Evolutionary conservation across 2,113 vertebrate genomes (phyloP), one percentile per base, ranked within the genome.

Genomic region (Paratilapia polleni): DNA sequence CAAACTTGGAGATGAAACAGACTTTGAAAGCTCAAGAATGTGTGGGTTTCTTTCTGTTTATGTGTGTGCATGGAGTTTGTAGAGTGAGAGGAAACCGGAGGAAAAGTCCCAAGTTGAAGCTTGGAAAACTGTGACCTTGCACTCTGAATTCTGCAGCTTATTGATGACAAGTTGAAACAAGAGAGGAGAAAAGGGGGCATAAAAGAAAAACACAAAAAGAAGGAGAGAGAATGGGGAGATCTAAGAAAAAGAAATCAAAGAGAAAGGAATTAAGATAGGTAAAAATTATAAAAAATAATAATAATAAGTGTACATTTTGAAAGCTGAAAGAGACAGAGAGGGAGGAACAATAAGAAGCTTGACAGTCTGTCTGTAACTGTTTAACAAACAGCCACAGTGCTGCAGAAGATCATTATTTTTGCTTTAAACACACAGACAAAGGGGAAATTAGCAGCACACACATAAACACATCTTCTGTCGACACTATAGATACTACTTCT

Each of bases 71-170:
- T 73, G 9, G 34, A 57, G 63, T 43, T 68, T 6, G 9, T 8
- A 19, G 63, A 80, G n/a, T 2, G 38, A 90, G 62, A 84, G 90
- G 87, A 89, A 91, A 78, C n/a, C 2, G 26, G 64, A 81, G 85
- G 68, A 83, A 80, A 86, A 81, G 87, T 88, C 88, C 88, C 85
- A 79, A 87, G 63, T 85, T 61, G 80, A 89, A 77, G 77, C 82
- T 80, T 78, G 92, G 93, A 95, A 95, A 94, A 93, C 77, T 3
- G 64, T 93, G 93, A 94, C 92, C 91, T 88, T 88, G 88, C 80
- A 88, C 93, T 90, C 49, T 76, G 82, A 90, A 88, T 89, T 78
- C 66, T 87, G 81, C 77, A 84, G 80, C 38, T 83, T 74, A 68
- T 76, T 78, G 89, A 84, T 17, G n/a, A 81, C n/a, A 62, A 88